These are phyloP conservation scores for Saccopteryx leptura DNA, from an alignment of 2,113 vertebrate genomes.

Conservation along the genomic window DNA sequence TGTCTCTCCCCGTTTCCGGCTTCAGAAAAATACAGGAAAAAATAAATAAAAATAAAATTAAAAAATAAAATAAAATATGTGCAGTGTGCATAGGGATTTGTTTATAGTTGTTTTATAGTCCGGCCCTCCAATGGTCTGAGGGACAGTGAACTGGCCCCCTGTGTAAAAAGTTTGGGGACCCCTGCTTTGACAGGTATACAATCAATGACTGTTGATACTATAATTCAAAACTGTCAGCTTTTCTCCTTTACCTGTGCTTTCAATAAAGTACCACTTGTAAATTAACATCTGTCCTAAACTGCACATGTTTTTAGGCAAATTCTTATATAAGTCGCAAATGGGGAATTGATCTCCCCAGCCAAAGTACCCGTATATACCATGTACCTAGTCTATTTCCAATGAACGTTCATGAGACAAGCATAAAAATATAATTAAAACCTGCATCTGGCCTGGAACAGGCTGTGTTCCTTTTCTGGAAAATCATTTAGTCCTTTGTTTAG, in stretches of 20 bases:
- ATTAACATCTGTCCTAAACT: neutral
- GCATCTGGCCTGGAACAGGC: neutral
- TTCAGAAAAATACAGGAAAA: no score
- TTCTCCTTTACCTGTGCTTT: slow-evolving; percentile 3
- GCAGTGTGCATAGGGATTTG: no score
- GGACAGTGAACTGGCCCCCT: no score
- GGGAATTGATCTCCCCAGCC: neutral
- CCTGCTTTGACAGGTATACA: neutral
- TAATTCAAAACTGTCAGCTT: slow-evolving; percentile 7
- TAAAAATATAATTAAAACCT: slow-evolving; percentile 61
- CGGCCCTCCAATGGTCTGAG: no score
- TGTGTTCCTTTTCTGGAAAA: slow-evolving; percentile 50
- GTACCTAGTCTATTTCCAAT: slow-evolving; percentile 17
- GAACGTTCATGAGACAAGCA: neutral
- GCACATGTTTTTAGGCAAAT: slow-evolving; percentile 18
- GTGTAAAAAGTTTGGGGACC: no score
- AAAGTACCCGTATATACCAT: neutral
- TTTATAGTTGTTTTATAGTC: no score
- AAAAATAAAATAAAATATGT: no score
- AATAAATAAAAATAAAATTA: no score
- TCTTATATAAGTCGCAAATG: neutral
- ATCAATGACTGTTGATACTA: neutral
- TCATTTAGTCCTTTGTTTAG: slow-evolving; percentile 46
- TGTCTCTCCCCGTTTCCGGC: no score
- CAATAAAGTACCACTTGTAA: neutral